Percentiles rank a stretch among this genome's conserved stretches.
These are phyloP conservation scores for Conchocele bisecta DNA, from an alignment of 2,888 invertebrate genomes.

Conservation along the genomic window DNA sequence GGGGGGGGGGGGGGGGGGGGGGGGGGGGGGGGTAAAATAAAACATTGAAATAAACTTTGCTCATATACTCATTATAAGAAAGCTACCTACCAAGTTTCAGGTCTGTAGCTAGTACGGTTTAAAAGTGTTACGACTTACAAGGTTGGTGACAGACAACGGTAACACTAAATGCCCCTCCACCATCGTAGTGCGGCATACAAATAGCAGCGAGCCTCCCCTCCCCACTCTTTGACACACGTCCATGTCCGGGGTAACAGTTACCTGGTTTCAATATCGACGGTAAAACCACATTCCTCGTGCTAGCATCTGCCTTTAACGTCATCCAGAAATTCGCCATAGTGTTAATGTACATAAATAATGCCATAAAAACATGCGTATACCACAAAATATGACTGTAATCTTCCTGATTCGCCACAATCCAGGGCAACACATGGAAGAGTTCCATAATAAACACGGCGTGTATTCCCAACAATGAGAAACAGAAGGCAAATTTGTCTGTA, in stretches of 20 bases:
- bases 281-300: slow-evolving; percentile 85
- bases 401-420: slow-evolving; percentile 83
- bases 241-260: background rate
- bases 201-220: background rate
- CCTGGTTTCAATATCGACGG: slow-evolving; percentile 87
- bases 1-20: too few relatives aligned
- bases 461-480: slow-evolving; percentile 86
- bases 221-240: background rate
- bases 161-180: too few relatives aligned
- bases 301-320: slow-evolving; percentile 90
- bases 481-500: slow-evolving; percentile 83
- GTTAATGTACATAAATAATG: slow-evolving; percentile 90
- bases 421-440: slow-evolving; percentile 89
- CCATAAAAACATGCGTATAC: slow-evolving; percentile 86
- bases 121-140: too few relatives aligned
- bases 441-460: slow-evolving; percentile 89
- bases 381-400: slow-evolving; percentile 52
- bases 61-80: too few relatives aligned
- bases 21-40: too few relatives aligned
- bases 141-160: too few relatives aligned
- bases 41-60: too few relatives aligned
- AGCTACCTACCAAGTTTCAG: too few relatives aligned
- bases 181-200: too few relatives aligned
- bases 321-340: slow-evolving; percentile 90
- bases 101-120: too few relatives aligned